phyloP scores from a whole-genome alignment of 2,888 invertebrate species.

The Temnothorax ravouxi region DNA sequence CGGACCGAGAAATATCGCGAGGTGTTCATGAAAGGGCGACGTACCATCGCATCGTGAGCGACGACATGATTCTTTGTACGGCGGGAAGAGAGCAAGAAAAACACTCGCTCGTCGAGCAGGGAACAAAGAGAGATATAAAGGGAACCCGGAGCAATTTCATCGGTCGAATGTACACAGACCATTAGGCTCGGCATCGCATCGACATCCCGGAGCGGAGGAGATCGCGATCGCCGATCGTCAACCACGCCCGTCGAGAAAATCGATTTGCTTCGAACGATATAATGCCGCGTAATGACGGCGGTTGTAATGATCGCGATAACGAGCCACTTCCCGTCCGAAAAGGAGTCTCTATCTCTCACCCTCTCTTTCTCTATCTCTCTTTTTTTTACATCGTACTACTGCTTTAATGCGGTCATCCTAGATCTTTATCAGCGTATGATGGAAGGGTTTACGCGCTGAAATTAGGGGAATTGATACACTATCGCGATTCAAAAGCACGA shows the following conservation, averaged over 20 bases:
- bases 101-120: slow-evolving; percentile 49
- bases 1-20: slow-evolving; percentile 9
- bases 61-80: slow-evolving; percentile 36
- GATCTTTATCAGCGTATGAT: slow-evolving; percentile 21
- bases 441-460: not conserved
- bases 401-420: not conserved
- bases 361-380: slow-evolving; percentile 17
- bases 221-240: slow-evolving; percentile 64
- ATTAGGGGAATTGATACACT: not conserved
- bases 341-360: slow-evolving; percentile 58
- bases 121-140: slow-evolving; percentile 60
- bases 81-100: slow-evolving; percentile 52
- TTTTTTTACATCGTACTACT: slow-evolving; percentile 8
- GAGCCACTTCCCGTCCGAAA: slow-evolving; percentile 74
- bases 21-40: slow-evolving; percentile 50
- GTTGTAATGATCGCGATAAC: slow-evolving; percentile 74
- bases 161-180: slow-evolving; percentile 61
- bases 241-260: slow-evolving; percentile 73
- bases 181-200: slow-evolving; percentile 59
- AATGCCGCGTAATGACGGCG: slow-evolving; percentile 74
- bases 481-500: not conserved
- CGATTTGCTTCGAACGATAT: slow-evolving; percentile 75
- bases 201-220: slow-evolving; percentile 58
- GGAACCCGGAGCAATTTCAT: slow-evolving; percentile 66
- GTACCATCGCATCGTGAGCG: slow-evolving; percentile 55